Evolutionary conservation across 2,797 vertebrate genomes (phyloP), one percentile per base, ranked within the genome.

Genomic region (Microctenopoma stevenorrisi): DNA sequence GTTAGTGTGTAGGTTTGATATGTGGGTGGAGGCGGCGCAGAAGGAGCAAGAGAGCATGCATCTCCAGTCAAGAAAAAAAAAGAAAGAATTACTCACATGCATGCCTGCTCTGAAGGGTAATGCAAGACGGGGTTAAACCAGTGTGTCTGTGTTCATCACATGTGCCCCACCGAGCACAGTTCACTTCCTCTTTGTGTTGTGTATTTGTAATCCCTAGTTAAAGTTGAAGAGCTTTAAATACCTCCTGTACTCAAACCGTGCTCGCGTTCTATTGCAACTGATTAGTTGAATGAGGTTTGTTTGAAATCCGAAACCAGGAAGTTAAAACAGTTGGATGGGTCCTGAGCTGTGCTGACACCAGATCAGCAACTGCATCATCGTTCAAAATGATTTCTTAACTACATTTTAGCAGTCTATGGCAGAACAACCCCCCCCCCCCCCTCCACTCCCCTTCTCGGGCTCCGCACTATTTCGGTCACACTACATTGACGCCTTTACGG

Each of bases 371-470:
- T 0, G 0, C 53, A 59, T 13, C 28, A 11, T 51, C 10, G 48
- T 72, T 52, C 59, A 55, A 10, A 48, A 37, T 56, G 42, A 78
- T 61, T 71, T 67, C 22, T 68, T 58, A 58, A 54, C 47, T 50
- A 44, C 48, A 56, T 48, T 71, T 66, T 22, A 66, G 44, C 65
- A 25, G 46, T 38, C 43, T 52, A 12, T 42, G 18, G 42, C 63
- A 12, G 15, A 37, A 28, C 26, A 22, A 22, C 47, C 15, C 18
- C 37, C 37, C 1, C 30, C 30, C 30, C 30, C 26, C 22, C 25
- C 16, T 53, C 35, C 7, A 3, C 38, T 43, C 5, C 48, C 18
- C 43, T 12, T 43, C 60, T 64, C 42, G 52, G 48, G 58, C 56
- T 57, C 46, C 2, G 58, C 50, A 73, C 33, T 14, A 12, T 55